Conservation (phyloP, 2,888 invertebrate species). For the Molanna angustata region DNA sequence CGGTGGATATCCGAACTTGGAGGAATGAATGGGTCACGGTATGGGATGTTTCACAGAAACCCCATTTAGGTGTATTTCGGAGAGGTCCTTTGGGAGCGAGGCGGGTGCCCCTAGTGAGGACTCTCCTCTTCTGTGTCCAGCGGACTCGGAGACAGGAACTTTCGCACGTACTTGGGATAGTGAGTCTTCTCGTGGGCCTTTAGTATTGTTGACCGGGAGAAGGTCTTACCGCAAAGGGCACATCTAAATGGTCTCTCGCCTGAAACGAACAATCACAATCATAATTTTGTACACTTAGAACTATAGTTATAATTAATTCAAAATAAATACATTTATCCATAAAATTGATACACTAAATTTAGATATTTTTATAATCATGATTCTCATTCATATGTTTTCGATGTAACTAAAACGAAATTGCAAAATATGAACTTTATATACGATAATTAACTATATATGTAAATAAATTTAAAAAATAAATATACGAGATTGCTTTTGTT, state of each 20-base stretch:
- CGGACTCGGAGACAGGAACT: conserved; percentile 84
- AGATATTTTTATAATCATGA: too few relatives aligned
- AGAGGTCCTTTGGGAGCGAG: too few relatives aligned
- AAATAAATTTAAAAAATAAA: too few relatives aligned
- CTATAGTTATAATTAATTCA: not conserved
- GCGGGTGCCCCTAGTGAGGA: conserved; percentile 68
- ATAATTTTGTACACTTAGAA: not conserved
- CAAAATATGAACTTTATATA: too few relatives aligned
- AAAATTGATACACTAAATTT: too few relatives aligned
- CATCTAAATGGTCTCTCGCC: conserved; percentile 88
- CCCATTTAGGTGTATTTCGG: not conserved
- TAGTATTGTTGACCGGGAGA: conserved; percentile 85
- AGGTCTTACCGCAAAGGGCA: conserved; percentile 85
- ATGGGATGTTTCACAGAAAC: not conserved
- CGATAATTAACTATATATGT: too few relatives aligned
- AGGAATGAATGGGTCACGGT: too few relatives aligned
- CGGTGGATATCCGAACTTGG: conserved; percentile 21
- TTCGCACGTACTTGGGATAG: conserved; percentile 87
- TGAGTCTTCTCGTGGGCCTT: conserved; percentile 93
- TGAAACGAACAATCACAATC: conserved; percentile 38
- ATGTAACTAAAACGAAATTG: too few relatives aligned
- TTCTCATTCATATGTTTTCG: too few relatives aligned
- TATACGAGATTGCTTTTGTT: too few relatives aligned
- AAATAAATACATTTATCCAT: too few relatives aligned
- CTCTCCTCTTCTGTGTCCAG: conserved; percentile 81